These are phyloP conservation scores for Spisula solida DNA, from an alignment of 2,888 invertebrate genomes.

Conservation along the genomic window DNA sequence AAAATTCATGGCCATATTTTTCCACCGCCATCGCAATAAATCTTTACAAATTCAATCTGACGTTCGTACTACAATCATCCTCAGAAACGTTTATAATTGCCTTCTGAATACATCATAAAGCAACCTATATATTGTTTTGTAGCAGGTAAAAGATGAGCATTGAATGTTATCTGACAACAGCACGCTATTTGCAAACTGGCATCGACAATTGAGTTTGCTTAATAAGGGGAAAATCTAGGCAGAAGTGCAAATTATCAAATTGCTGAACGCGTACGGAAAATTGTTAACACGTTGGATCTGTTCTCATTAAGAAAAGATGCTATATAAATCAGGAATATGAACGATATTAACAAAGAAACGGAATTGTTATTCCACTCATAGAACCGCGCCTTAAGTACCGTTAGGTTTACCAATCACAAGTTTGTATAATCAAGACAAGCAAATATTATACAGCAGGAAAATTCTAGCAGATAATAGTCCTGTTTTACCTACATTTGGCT, in stretches of 20 bases:
- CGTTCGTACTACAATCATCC: not conserved
- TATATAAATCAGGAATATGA: constrained; percentile 12
- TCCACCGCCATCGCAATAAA: not conserved
- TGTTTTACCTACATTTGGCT: no score
- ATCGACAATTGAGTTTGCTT: not conserved
- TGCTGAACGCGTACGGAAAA: constrained; percentile 21
- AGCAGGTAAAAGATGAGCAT: constrained; percentile 15
- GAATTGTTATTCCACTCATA: not conserved
- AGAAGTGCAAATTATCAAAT: constrained; percentile 30
- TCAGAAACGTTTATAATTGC: constrained; percentile 10
- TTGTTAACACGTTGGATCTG: not conserved
- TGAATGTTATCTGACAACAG: not conserved
- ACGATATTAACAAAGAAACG: not conserved
- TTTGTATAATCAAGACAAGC: not conserved
- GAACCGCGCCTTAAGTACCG: not conserved
- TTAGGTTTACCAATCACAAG: not conserved
- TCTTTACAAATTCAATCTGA: not conserved
- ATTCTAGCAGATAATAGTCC: no score
- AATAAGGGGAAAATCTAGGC: not conserved
- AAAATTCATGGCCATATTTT: not conserved
- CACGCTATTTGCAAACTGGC: constrained; percentile 13
- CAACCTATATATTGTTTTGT: constrained; percentile 15
- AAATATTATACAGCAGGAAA: not conserved
- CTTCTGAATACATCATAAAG: not conserved
- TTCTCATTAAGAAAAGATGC: not conserved